Base-by-base conservation (phyloP, 2,888 invertebrate species). In the Cheilosia vulpina region DNA sequence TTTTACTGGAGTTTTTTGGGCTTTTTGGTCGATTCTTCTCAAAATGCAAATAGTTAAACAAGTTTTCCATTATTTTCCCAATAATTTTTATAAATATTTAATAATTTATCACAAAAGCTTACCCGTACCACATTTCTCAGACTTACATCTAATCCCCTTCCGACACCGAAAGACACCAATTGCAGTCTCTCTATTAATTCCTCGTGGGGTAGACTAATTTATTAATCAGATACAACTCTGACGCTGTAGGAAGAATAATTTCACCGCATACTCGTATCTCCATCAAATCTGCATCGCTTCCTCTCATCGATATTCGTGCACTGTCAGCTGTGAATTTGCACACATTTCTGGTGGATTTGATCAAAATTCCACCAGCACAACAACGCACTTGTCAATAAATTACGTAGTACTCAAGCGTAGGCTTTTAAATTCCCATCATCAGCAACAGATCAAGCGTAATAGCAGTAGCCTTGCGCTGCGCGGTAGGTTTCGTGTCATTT, bases 311-410 rank as follows among this genome's bases (percentile, higher is more conserved):
- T 52, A 24, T 63, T 63, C 19, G 2, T 11, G 27, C 13, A 31
- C 13, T 41, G n/a, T 17, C 63, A 52, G 53, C 43, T 45, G 57
- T 72, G 58, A 79, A 79, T 53, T 47, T 73, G 55, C 53, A 68
- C 66, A 80, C 60, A 66, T 68, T 58, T 78, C 17, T 47, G 34
- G 34, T 63, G 68, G 47, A 69, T 65, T 71, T 17, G 4, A 21
- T 53, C 7, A 21, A 5, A 52, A 58, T 66, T 82, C 77, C 82
- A 65, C 60, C 31, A 50, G 21, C 53, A 11, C 45, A 71, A 9
- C 52, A 58, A 71, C 50, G 69, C 72, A 63, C 38, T 72, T 78
- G 72, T 50, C 60, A 55, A 72, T 82, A 72, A 34, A 71, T 72
- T 45, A 50, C 41, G 45, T 60, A 13, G 11, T 15, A 58, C 19